phyloP scores from a whole-genome alignment of 2,888 invertebrate genomes.

The Nemotelus nigrinus region DNA sequence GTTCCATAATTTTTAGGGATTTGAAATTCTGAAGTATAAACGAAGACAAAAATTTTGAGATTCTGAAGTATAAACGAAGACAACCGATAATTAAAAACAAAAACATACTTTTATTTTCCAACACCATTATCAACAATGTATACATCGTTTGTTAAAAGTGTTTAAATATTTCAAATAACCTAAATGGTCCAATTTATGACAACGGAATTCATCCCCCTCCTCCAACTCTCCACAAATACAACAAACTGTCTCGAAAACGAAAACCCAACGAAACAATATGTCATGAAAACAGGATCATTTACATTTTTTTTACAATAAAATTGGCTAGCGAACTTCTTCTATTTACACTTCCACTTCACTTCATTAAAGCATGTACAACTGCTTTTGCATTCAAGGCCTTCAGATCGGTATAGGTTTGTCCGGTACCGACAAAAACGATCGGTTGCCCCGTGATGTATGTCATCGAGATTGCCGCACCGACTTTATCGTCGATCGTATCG shows the following conservation, averaged over 20 bases:
- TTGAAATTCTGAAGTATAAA: too few relatives aligned
- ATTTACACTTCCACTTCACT: constrained; percentile 60
- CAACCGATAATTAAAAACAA: constrained; percentile 6
- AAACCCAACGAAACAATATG: not conserved
- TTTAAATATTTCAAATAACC: constrained; percentile 9
- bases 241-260: too few relatives aligned
- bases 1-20: too few relatives aligned
- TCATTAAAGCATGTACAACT: constrained; percentile 95
- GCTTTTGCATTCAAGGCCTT: constrained; percentile 96
- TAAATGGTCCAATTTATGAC: constrained; percentile 16
- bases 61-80: not conserved
- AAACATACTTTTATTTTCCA: constrained; percentile 38
- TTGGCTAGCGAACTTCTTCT: not conserved
- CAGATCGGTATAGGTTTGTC: constrained; percentile 98
- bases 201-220: not conserved
- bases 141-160: constrained; percentile 8
- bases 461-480: constrained; percentile 99
- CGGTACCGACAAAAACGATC: constrained; percentile 93
- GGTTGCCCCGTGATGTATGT: constrained; percentile 99
- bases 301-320: not conserved
- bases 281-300: not conserved
- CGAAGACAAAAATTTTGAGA: not conserved
- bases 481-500: constrained; percentile 99
- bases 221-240: too few relatives aligned
- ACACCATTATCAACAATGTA: constrained; percentile 34